Base-by-base conservation (phyloP, 2,113 vertebrate species). In the Ursus arctos region DNA sequence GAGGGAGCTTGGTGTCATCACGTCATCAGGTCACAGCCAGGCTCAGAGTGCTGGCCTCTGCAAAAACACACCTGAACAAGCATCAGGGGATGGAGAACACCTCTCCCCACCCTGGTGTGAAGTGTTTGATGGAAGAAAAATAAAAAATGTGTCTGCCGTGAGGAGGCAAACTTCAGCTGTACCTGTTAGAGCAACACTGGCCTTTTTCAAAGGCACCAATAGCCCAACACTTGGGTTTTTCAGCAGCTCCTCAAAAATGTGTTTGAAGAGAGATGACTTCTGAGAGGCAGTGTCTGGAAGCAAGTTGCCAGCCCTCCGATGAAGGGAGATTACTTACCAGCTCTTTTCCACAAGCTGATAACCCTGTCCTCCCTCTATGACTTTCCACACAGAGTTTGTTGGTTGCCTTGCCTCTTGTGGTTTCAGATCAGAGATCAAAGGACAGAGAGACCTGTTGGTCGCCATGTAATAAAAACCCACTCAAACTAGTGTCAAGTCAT, bases 61-160 rank as follows among this genome's bases (percentile, higher is more conserved):
- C 51, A 92, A 74, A 95, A 86, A 40, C 72, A 33, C 49, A 76
- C 91, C 69, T 84, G 84, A 94, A 93, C 21, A 65, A 95, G 93
- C 84, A 59, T 4, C 15, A 4, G 28, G 53, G 33, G 31, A 24
- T 63, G 79, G 36, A 43, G 53, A 90, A 57, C 28, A 31, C 63
- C 16, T 77, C 63, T 92, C 13, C 53, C 59, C 3, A 33, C 2
- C 3, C 71, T 4, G 4, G 18, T 16, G 47, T 36, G 26, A 86
- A 91, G 72, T 81, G 82, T 83, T 81, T 67, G 47, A 59, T 10
- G 47, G 83, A 81, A 79, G 74, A 67, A 91, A 93, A 93, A 77
- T 49, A 83, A 89, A 79, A 67, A 83, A 57, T 2, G 1, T 0
- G 16, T 67, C 55, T 47, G 14, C 69, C 31, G 4, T 51, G 31